These are phyloP conservation scores for Echiichthys vipera DNA, from an alignment of 2,797 vertebrate genomes.

Conservation along the genomic window DNA sequence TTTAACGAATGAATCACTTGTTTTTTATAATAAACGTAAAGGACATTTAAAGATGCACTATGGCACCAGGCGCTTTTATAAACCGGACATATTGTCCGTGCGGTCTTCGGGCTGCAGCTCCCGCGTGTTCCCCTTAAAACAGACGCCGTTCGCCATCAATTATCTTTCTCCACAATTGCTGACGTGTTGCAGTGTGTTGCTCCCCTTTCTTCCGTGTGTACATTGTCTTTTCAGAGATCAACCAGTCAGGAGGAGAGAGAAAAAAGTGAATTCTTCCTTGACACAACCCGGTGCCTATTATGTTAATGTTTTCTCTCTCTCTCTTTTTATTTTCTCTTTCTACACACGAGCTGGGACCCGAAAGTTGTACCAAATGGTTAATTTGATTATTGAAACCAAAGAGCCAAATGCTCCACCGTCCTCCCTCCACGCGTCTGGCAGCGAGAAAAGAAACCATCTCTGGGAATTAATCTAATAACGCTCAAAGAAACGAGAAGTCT, in stretches of 20 bases:
- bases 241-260: no score
- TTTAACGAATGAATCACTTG: not conserved
- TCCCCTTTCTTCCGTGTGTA: slow-evolving; percentile 74
- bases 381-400: slow-evolving; percentile 98
- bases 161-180: slow-evolving; percentile 65
- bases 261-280: slow-evolving; percentile 81
- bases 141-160: slow-evolving; percentile 67
- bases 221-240: slow-evolving; percentile 82
- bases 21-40: not conserved
- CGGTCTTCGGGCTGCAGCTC: slow-evolving; percentile 1
- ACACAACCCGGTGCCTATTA: slow-evolving; percentile 84
- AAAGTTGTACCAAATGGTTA: slow-evolving; percentile 98
- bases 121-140: slow-evolving; percentile 15
- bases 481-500: slow-evolving; percentile 96
- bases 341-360: slow-evolving; percentile 92
- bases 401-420: slow-evolving; percentile 95
- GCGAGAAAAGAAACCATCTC: slow-evolving; percentile 90
- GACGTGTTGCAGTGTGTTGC: slow-evolving; percentile 80
- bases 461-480: slow-evolving; percentile 98
- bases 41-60: not conserved
- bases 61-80: not conserved
- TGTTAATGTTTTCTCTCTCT: slow-evolving; percentile 85
- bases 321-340: slow-evolving; percentile 90
- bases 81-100: not conserved
- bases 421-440: slow-evolving; percentile 98